phyloP scores from a whole-genome alignment of 2,113 vertebrate species.

The Sinocyclocheilus rhinocerous region DNA sequence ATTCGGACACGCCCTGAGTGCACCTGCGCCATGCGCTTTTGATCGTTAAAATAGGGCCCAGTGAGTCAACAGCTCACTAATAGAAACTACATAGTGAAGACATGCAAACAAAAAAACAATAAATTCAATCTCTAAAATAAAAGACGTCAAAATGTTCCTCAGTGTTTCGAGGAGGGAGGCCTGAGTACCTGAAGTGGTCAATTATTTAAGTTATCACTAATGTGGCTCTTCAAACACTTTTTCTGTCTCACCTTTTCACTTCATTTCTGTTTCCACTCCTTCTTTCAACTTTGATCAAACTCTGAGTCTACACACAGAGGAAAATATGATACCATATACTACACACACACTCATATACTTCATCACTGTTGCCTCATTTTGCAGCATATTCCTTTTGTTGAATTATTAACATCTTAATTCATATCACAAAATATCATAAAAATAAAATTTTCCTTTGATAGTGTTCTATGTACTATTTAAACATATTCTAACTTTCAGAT shows the following conservation, averaged over 20 bases:
- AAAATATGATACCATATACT: neutral
- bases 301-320: neutral
- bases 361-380: neutral
- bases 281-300: neutral
- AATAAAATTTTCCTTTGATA: neutral
- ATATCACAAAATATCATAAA: neutral
- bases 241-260: neutral
- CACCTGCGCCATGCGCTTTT: too few relatives aligned
- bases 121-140: neutral
- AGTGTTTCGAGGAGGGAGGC: neutral
- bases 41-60: too few relatives aligned
- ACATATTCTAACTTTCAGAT: neutral
- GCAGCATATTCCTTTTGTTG: neutral
- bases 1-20: too few relatives aligned
- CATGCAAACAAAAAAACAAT: neutral
- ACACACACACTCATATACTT: neutral
- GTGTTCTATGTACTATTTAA: neutral
- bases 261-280: neutral
- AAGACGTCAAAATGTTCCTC: neutral
- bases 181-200: neutral
- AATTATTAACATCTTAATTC: neutral
- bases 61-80: neutral
- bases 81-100: neutral
- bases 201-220: neutral
- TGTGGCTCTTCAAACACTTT: neutral